A percentile compares a stretch with the other conserved stretches of the same genome.
Conservation (phyloP, 2,888 invertebrate species). For the Spodoptera littoralis region DNA sequence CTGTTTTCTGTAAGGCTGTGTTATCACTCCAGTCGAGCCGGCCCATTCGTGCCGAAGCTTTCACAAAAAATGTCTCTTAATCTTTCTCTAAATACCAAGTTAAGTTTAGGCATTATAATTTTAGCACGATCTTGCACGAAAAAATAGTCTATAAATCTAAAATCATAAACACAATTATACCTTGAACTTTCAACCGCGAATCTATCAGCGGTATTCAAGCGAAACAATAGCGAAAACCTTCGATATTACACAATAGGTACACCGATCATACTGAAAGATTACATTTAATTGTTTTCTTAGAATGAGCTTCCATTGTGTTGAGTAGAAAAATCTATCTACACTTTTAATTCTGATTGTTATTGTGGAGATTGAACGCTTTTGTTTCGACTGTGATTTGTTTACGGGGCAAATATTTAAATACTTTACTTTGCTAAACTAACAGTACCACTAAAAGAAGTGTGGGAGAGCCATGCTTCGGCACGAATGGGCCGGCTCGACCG, state of each 20-base stretch:
- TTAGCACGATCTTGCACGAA: too few species aligned
- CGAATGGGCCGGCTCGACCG: too few species aligned
- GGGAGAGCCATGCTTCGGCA: too few species aligned
- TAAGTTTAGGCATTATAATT: too few species aligned
- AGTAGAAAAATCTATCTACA: constrained; percentile 27
- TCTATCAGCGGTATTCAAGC: constrained; percentile 21
- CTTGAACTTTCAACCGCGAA: constrained; percentile 8
- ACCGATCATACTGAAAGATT: constrained; percentile 31
- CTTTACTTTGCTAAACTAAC: too few species aligned
- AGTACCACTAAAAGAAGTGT: too few species aligned
- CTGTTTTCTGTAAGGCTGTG: too few species aligned
- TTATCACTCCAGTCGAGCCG: too few species aligned
- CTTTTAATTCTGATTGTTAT: constrained; percentile 47
- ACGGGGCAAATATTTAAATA: background rate
- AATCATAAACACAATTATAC: background rate
- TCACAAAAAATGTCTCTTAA: too few species aligned
- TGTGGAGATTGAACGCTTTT: constrained; percentile 12
- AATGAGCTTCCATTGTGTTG: constrained; percentile 29
- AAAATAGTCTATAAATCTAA: background rate
- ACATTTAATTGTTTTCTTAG: constrained; percentile 52
- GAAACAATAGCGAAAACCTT: constrained; percentile 30
- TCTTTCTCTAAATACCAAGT: too few species aligned
- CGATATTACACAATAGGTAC: constrained; percentile 28
- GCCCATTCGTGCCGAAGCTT: too few species aligned
- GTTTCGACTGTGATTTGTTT: constrained; percentile 29